Conservation (phyloP, 2,888 invertebrate species). For the Hecatera dysodea region DNA sequence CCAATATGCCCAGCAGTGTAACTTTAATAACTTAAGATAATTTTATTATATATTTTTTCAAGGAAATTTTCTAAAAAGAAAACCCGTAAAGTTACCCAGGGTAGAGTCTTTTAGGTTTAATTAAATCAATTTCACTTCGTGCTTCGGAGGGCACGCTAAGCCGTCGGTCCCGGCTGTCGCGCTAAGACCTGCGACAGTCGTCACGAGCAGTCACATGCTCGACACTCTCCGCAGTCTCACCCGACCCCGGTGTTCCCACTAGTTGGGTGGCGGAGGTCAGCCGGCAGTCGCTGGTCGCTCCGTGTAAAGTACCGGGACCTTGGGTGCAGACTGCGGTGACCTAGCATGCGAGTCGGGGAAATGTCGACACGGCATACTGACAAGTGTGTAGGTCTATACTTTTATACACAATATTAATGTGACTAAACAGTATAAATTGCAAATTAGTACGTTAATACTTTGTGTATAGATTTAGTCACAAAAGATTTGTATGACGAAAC, state of each 20-base stretch:
- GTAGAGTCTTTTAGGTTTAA: no score
- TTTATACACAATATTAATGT: slow-evolving; percentile 22
- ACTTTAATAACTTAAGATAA: no score
- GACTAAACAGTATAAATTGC: background rate
- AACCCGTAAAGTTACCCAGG: no score
- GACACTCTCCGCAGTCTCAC: slow-evolving; percentile 3
- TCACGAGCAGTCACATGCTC: slow-evolving; percentile 12
- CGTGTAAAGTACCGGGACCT: background rate
- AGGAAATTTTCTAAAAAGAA: no score
- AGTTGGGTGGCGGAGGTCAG: slow-evolving; percentile 11
- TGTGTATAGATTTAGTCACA: background rate
- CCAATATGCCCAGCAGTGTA: no score
- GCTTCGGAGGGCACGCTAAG: slow-evolving; percentile 46
- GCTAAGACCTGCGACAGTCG: slow-evolving; percentile 19
- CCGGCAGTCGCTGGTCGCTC: background rate
- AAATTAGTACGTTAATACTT: background rate
- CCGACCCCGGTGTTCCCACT: slow-evolving; percentile 3
- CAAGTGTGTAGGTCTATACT: background rate
- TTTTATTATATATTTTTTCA: no score
- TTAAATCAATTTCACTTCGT: slow-evolving; percentile 1
- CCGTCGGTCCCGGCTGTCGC: slow-evolving; percentile 42
- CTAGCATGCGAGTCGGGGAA: slow-evolving; percentile 16
- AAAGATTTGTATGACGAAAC: background rate
- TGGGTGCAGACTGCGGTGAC: background rate
- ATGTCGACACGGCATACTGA: slow-evolving; percentile 15